These are phyloP conservation scores for Willowsia nigromaculata DNA, from an alignment of 2,888 invertebrate species.

Conservation along the genomic window DNA sequence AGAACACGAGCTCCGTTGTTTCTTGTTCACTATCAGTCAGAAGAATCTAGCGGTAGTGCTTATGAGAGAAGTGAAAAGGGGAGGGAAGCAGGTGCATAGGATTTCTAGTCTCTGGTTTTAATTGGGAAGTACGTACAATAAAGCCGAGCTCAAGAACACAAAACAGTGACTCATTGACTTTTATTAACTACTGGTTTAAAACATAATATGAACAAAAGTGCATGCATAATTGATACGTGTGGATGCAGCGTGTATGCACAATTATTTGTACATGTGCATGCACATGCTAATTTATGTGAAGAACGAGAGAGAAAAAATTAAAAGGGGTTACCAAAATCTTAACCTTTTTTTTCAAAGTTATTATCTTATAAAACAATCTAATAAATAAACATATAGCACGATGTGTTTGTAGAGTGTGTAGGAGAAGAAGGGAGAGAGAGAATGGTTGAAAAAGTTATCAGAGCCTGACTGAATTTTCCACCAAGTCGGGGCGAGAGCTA, in stretches of 20 bases:
- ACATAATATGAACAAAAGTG: not conserved
- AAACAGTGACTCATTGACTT: conserved; percentile 24
- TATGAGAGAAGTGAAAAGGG: not conserved
- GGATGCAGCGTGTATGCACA: not conserved
- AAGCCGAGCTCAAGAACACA: not conserved
- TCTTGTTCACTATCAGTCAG: not conserved
- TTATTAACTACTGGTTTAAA: not conserved
- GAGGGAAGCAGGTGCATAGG: conserved; percentile 13
- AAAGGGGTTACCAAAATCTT: conserved; percentile 50
- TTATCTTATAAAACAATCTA: conserved; percentile 5
- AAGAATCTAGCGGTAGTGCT: not conserved
- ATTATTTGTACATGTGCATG: not conserved
- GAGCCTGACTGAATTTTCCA: conserved; percentile 55
- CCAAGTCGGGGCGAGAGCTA: not conserved
- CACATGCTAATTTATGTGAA: not conserved
- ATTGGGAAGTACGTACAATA: not conserved
- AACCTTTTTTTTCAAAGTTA: conserved; percentile 7
- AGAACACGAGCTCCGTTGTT: not conserved
- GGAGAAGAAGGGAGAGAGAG: not conserved
- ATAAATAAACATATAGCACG: not conserved
- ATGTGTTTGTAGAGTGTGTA: not conserved
- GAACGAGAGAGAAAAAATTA: not conserved
- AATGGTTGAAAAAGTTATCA: conserved; percentile 41
- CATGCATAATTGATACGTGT: not conserved
- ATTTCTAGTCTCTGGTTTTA: not conserved